A percentile compares a stretch with the other conserved stretches of the same genome.
Conservation (phyloP, 2,888 invertebrate genomes). For the Abrostola tripartita region DNA sequence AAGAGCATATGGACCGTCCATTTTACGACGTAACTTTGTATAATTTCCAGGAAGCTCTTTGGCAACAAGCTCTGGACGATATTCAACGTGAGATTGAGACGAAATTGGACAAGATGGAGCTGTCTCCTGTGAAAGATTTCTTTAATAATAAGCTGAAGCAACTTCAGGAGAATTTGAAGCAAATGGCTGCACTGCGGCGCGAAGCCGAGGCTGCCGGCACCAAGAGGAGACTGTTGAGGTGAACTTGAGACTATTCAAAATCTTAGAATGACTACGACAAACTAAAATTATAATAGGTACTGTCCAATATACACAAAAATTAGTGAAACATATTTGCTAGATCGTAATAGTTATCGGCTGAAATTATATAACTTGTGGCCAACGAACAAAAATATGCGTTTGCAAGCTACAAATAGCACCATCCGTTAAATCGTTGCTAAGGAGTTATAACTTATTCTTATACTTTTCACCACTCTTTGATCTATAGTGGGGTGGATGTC, state of each 20-base stretch:
- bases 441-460: too few relatives aligned
- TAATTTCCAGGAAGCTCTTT: constrained; percentile 85
- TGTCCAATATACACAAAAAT: neutral
- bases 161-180: constrained; percentile 89
- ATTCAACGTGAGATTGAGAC: constrained; percentile 90
- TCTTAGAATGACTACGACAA: neutral
- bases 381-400: too few relatives aligned
- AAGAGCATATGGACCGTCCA: too few relatives aligned
- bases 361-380: too few relatives aligned
- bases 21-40: too few relatives aligned
- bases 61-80: constrained; percentile 90
- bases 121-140: constrained; percentile 90
- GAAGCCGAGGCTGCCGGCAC: constrained; percentile 93
- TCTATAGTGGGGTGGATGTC: too few relatives aligned
- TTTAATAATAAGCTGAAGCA: constrained; percentile 89
- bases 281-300: neutral
- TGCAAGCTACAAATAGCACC: too few relatives aligned
- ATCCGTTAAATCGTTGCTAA: too few relatives aligned
- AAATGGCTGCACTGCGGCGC: constrained; percentile 87
- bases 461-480: too few relatives aligned
- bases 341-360: too few relatives aligned
- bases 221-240: constrained; percentile 90
- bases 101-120: constrained; percentile 90
- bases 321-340: too few relatives aligned
- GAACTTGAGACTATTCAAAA: neutral